Percentiles rank a stretch among this genome's conserved stretches.
Conservation (phyloP, 2,797 vertebrate species). For the Sylvilagus floridanus region DNA sequence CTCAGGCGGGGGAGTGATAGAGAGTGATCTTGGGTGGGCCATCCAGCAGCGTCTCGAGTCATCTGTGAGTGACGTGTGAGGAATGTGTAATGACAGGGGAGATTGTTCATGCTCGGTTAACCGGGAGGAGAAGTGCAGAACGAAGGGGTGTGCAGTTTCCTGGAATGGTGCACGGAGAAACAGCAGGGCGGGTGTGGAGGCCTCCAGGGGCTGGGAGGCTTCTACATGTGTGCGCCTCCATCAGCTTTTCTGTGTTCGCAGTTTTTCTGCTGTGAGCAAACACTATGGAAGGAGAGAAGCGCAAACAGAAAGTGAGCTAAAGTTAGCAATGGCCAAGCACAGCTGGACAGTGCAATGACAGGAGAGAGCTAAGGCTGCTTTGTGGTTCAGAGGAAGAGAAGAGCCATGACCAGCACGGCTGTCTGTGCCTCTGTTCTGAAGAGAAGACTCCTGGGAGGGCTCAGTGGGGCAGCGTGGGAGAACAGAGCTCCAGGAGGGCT, state of each 20-base stretch:
- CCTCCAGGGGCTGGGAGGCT: not conserved
- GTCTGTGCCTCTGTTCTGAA: not conserved
- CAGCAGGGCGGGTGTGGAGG: too few relatives aligned
- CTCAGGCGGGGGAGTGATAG: not conserved
- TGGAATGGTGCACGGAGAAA: not conserved
- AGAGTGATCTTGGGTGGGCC: not conserved
- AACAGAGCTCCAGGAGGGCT: not conserved
- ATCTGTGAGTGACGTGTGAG: not conserved
- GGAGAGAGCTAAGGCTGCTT: not conserved
- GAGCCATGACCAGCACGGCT: not conserved
- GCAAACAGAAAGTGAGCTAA: not conserved
- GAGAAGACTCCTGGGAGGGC: not conserved
- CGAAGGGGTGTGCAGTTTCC: not conserved
- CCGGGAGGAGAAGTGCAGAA: not conserved
- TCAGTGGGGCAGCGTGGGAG: too few relatives aligned
- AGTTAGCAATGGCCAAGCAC: not conserved
- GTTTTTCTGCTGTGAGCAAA: not conserved
- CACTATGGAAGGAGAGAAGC: not conserved
- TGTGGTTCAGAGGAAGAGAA: not conserved
- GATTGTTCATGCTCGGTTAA: not conserved
- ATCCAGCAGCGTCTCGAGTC: fast-evolving
- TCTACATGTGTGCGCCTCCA: too few relatives aligned
- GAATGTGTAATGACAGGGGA: not conserved
- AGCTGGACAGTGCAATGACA: not conserved
- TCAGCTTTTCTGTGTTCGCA: not conserved